phyloP scores from a whole-genome alignment of 2,888 invertebrate species.

The Coelinius sp. region DNA sequence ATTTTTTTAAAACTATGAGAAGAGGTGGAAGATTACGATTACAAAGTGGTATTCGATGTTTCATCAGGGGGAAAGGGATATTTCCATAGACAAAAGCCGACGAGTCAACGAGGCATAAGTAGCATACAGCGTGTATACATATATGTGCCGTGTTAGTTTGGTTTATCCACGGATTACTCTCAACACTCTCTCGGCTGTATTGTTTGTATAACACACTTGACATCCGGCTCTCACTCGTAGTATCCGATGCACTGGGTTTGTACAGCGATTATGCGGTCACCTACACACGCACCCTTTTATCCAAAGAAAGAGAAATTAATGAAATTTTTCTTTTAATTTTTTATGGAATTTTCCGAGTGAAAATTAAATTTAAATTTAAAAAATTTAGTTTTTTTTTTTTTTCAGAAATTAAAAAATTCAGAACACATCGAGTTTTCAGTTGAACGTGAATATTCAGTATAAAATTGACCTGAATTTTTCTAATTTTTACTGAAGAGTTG shows the following conservation, averaged over 20 bases:
- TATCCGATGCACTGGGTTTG: conserved; percentile 40
- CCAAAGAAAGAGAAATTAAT: not conserved
- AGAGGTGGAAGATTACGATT: no score
- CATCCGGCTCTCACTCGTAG: not conserved
- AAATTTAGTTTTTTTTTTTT: no score
- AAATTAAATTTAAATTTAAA: no score
- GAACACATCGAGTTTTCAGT: no score
- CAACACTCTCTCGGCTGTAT: conserved; percentile 14
- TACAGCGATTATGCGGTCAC: conserved; percentile 48
- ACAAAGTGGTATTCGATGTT: not conserved
- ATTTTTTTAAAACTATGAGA: no score
- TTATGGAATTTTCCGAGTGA: no score
- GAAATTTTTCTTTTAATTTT: no score
- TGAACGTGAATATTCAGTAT: no score
- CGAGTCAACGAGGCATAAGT: conserved; percentile 29
- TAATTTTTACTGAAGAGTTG: no score
- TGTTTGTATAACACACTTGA: conserved; percentile 2
- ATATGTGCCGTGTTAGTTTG: conserved; percentile 7
- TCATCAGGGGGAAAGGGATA: not conserved
- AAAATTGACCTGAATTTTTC: no score
- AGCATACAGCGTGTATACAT: conserved; percentile 11
- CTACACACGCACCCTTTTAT: conserved; percentile 47
- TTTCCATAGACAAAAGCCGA: not conserved
- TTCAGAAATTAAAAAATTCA: no score
- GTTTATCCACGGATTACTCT: conserved; percentile 26